These are phyloP conservation scores for Eristalinus aeneus DNA, from an alignment of 2,888 invertebrate genomes.

Conservation along the genomic window DNA sequence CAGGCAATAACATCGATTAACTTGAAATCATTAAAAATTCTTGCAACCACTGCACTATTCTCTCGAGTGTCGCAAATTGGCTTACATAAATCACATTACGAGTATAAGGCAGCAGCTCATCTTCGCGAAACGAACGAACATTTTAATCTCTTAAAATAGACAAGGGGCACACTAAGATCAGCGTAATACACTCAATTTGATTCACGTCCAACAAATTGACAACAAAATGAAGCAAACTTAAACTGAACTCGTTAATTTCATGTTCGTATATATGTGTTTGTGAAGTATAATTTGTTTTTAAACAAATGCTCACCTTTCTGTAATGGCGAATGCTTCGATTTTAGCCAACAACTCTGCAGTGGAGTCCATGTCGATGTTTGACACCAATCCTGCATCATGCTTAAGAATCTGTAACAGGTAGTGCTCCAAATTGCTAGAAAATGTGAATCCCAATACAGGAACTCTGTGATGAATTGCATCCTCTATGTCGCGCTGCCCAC, in stretches of 20 bases:
- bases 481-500: constrained; percentile 73
- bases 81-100: neutral
- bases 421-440: constrained; percentile 73
- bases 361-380: constrained; percentile 72
- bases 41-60: neutral
- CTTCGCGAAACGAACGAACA: neutral
- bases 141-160: neutral
- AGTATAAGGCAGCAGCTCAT: neutral
- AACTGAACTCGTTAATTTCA: neutral
- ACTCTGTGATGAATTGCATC: constrained; percentile 74
- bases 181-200: neutral
- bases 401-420: constrained; percentile 73
- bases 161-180: neutral
- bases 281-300: neutral
- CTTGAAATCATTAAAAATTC: neutral
- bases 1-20: neutral
- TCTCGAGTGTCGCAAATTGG: neutral
- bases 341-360: constrained; percentile 64
- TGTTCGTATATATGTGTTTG: neutral
- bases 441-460: constrained; percentile 73
- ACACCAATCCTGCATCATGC: constrained; percentile 71
- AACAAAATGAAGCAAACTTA: neutral
- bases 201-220: neutral
- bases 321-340: constrained; percentile 69
- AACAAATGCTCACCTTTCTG: constrained; percentile 65